Conservation (phyloP, 64 coral and sea anemone species). For the Montipora capricornis region DNA sequence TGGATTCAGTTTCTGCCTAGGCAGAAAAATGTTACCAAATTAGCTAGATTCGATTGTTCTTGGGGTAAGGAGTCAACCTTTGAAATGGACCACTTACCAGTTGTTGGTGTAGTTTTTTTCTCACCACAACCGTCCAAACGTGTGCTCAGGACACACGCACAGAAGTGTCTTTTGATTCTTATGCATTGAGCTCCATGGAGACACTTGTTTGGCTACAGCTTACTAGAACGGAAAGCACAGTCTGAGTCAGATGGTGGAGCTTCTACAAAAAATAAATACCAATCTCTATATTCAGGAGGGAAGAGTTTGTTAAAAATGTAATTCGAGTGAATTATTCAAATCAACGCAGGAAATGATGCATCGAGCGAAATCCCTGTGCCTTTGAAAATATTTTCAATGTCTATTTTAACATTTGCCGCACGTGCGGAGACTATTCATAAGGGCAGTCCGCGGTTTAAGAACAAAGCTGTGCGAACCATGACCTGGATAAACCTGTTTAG, state of each 20-base stretch:
- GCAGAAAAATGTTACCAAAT: neutral
- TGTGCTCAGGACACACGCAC: conserved; percentile 64
- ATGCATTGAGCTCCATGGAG: conserved; percentile 71
- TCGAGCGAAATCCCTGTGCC: too few species aligned
- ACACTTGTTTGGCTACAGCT: conserved; percentile 71
- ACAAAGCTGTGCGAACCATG: too few species aligned
- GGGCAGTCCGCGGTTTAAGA: too few species aligned
- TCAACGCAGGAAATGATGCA: too few species aligned
- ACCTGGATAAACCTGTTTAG: too few species aligned
- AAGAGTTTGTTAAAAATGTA: too few species aligned
- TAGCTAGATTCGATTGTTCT: neutral
- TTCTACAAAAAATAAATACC: neutral
- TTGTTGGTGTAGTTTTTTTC: conserved; percentile 25
- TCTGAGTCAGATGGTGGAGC: neutral
- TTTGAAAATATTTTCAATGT: too few species aligned
- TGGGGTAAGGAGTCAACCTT: neutral
- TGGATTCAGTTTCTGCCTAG: too few species aligned
- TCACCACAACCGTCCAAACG: conserved; percentile 71
- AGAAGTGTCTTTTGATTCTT: conserved; percentile 66
- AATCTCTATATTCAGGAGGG: too few species aligned
- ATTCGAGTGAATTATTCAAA: too few species aligned
- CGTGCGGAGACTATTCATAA: too few species aligned
- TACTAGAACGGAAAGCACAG: neutral
- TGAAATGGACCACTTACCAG: neutral
- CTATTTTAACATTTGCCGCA: too few species aligned